Evolutionary conservation across 2,888 invertebrate genomes (phyloP).

Genomic region (Pyrrhosoma nymphula): DNA sequence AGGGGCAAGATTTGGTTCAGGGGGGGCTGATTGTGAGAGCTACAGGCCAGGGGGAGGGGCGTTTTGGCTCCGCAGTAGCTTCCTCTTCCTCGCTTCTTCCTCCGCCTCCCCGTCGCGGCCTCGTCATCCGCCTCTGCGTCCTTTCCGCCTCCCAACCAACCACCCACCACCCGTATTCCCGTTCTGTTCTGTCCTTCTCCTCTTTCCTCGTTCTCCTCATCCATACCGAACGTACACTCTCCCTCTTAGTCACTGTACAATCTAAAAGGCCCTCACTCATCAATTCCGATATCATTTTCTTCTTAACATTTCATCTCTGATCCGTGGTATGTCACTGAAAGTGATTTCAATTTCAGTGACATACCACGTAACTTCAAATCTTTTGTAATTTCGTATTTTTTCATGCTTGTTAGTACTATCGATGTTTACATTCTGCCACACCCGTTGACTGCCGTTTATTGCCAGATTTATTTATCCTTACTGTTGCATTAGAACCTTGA

Average conservation of each 20-base stretch:
- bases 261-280: not conserved
- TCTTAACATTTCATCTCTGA: not conserved
- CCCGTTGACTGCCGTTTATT: too few species aligned
- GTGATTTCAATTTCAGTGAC: too few species aligned
- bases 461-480: too few species aligned
- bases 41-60: not conserved
- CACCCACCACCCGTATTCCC: not conserved
- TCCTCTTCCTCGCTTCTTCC: not conserved
- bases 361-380: too few species aligned
- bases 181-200: too few species aligned
- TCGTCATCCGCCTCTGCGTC: slow-evolving; percentile 1
- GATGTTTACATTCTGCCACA: too few species aligned
- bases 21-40: not conserved
- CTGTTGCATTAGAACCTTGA: too few species aligned
- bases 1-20: not conserved
- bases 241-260: not conserved
- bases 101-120: not conserved
- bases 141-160: not conserved
- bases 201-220: not conserved
- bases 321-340: too few species aligned
- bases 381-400: too few species aligned
- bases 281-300: not conserved
- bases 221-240: not conserved
- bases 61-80: not conserved
- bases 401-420: too few species aligned